Base-by-base conservation (phyloP, 2,797 vertebrate genomes). In the Enteromius fasciolatus region DNA sequence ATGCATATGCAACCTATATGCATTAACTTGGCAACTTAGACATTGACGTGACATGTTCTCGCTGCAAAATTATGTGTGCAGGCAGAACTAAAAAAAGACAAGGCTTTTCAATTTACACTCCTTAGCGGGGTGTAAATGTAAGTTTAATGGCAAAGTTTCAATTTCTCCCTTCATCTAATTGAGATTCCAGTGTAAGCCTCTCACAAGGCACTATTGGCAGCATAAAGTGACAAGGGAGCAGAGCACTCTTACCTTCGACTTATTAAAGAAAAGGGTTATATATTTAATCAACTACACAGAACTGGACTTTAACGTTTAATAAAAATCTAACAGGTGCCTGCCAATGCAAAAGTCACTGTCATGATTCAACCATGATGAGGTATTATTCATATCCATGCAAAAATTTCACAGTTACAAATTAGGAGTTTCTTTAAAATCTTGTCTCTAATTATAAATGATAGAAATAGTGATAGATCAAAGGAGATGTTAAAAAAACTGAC, bases 171-270 rank as follows among this genome's bases (percentile, higher is more conserved):
- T 64, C 68, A 80, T 76, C 83, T 83, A 59, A 81, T 86, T 86
- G 63, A 44, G 48, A 86, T 88, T 86, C 70, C 12, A 57, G 54
- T 48, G 50, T 59, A 81, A 69, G 78, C 78, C 82, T 66, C 48
- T 76, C 50, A 61, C 73, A 75, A 52, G 78, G 74, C 66, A 57
- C 84, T 81, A 76, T 73, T 83, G 79, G 57, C 57, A 81, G 80
- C 74, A 69, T 78, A 64, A 76, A 72, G 61, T 76, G 79, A 84
- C 70, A 81, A 81, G 2, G 69, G 78, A 86, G 80, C 69, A 84
- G 61, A 33, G 36, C 36, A 54, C 78, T 84, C 36, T 68, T 79
- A 72, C 74, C 80, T 39, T 48, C 23, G 57, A 78, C 25, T 64
- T 76, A 79, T 76, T 28, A 81, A 86, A 79, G 83, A 83, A 73